phyloP scores from a whole-genome alignment of 2,888 invertebrate genomes.

The Vanessa cardui region DNA sequence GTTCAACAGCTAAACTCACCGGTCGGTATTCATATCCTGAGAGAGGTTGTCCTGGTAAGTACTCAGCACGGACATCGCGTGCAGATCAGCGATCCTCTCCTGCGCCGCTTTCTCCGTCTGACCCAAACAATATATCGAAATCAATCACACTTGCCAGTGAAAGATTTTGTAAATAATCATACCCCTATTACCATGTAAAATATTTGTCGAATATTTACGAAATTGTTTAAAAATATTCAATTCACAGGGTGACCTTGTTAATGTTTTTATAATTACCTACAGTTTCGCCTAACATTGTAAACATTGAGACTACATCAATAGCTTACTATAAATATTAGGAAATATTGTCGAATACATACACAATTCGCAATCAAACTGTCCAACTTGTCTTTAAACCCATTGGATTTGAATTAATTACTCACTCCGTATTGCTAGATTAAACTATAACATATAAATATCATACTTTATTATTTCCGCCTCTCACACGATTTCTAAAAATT shows the following conservation, averaged over 20 bases:
- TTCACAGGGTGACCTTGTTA: background rate
- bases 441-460: slow-evolving; percentile 20
- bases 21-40: slow-evolving; percentile 83
- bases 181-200: background rate
- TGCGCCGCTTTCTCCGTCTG: slow-evolving; percentile 72
- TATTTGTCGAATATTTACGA: background rate
- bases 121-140: slow-evolving; percentile 53
- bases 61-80: slow-evolving; percentile 84
- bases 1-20: slow-evolving; percentile 65
- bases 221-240: background rate
- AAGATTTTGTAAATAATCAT: background rate
- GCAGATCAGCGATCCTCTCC: slow-evolving; percentile 72
- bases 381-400: too few relatives aligned
- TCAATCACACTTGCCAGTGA: slow-evolving; percentile 37
- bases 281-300: background rate
- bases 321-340: background rate
- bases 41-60: slow-evolving; percentile 83
- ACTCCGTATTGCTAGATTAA: slow-evolving; percentile 6
- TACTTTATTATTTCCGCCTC: slow-evolving; percentile 39
- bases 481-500: slow-evolving; percentile 38
- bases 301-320: background rate
- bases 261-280: background rate
- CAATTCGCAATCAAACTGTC: background rate
- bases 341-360: background rate
- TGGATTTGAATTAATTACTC: background rate